A percentile compares a stretch with the other conserved stretches of the same genome.
These are phyloP conservation scores for Drosophila orena DNA, from an alignment of 1,140 invertebrate species.

Conservation along the genomic window DNA sequence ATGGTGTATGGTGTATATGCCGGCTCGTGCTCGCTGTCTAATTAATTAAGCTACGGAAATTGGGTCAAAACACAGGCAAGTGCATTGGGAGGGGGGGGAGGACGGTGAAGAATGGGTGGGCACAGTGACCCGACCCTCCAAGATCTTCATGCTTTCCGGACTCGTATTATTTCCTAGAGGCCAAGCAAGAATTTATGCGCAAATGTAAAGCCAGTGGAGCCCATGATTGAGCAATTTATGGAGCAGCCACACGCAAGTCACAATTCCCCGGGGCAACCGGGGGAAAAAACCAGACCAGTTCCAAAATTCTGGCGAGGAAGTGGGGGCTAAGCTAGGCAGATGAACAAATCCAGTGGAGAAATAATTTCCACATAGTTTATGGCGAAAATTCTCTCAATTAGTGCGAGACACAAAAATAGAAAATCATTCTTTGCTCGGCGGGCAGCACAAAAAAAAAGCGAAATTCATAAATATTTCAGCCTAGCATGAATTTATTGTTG, in stretches of 20 bases:
- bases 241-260: conserved; percentile 49
- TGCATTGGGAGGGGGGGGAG: too few relatives aligned
- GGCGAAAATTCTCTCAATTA: conserved; percentile 51
- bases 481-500: conserved; percentile 32
- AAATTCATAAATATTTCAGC: conserved; percentile 44
- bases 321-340: conserved; percentile 47
- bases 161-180: conserved; percentile 44
- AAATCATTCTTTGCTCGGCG: conserved; percentile 32
- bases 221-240: conserved; percentile 63
- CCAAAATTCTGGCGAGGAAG: conserved; percentile 1
- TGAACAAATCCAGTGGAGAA: conserved; percentile 44
- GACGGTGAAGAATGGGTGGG: conserved; percentile 10
- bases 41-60: conserved; percentile 73
- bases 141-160: conserved; percentile 29
- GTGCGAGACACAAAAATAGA: conserved; percentile 43
- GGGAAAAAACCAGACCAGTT: conserved; percentile 5
- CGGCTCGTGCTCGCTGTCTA: conserved; percentile 64
- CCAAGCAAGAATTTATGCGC: conserved; percentile 52
- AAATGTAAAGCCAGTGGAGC: conserved; percentile 54
- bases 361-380: conserved; percentile 50
- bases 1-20: conserved; percentile 1
- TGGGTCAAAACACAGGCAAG: conserved; percentile 69
- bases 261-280: conserved; percentile 8
- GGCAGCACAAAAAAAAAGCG: conserved; percentile 30
- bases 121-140: conserved; percentile 31